Evolutionary conservation across 35 echinoderm and acorn worm species (phyloP).

Genomic region (Apostichopus californicus): DNA sequence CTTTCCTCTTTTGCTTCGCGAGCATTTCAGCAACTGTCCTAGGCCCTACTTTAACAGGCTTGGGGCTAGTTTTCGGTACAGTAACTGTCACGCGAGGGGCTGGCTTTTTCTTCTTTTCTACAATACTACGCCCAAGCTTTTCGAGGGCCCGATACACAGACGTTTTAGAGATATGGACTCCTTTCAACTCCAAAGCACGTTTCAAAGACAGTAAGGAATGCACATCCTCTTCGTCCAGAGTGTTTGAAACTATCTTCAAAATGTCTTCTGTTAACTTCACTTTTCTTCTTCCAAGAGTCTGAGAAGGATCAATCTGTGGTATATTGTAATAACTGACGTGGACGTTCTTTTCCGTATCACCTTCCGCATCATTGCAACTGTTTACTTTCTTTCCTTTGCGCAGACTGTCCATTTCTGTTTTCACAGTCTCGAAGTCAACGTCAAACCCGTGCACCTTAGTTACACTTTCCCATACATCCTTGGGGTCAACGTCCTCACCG

Average conservation of each 20-base stretch:
- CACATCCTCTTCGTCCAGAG: constrained; percentile 50
- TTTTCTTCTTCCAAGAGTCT: constrained; percentile 5
- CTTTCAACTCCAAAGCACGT: constrained; percentile 41
- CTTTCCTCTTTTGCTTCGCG: background rate
- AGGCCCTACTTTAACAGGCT: background rate
- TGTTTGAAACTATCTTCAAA: constrained; percentile 26
- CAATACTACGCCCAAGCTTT: constrained; percentile 43
- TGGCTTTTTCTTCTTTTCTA: constrained; percentile 47
- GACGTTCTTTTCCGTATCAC: background rate
- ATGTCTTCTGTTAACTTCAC: constrained; percentile 45
- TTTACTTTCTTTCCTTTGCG: background rate
- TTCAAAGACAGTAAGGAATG: constrained; percentile 53
- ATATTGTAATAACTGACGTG: background rate
- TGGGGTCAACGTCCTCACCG: constrained; percentile 16
- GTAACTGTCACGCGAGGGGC: background rate
- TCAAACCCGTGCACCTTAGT: constrained; percentile 40
- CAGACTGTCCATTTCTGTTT: background rate
- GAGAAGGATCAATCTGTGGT: background rate
- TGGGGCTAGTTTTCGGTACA: background rate
- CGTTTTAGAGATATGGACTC: constrained; percentile 46
- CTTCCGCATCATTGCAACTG: background rate
- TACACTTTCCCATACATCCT: background rate
- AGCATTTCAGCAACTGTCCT: constrained; percentile 56
- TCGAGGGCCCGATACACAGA: constrained; percentile 52
- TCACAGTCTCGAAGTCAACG: constrained; percentile 44